Conservation (phyloP, 2,797 vertebrate species). For the Cyclura pinguis region DNA sequence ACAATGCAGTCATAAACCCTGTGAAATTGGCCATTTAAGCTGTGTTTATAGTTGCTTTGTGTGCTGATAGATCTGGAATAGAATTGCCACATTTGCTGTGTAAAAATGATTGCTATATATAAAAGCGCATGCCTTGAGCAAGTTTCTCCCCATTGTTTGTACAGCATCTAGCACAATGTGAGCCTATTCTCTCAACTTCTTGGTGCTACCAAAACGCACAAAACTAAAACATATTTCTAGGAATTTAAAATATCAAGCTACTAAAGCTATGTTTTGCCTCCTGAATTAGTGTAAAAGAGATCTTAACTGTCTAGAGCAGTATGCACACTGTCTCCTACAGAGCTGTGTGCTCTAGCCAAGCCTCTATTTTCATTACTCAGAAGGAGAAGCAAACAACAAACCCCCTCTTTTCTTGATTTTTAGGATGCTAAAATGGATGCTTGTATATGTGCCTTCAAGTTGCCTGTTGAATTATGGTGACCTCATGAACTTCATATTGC, state of each 20-base stretch:
- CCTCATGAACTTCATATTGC: too few species aligned
- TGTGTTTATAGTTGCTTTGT: conserved; percentile 53
- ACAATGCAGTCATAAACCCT: conserved; percentile 48
- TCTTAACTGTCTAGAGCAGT: neutral
- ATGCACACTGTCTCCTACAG: neutral
- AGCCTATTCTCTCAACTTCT: conserved; percentile 15
- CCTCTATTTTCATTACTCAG: neutral
- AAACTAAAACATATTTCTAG: conserved; percentile 17
- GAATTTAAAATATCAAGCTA: conserved; percentile 7
- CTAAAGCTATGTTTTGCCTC: conserved; percentile 6
- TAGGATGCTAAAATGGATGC: neutral
- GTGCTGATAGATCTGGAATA: conserved; percentile 43
- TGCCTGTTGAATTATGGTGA: conserved; percentile 29
- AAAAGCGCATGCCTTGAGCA: conserved; percentile 31
- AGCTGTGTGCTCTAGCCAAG: neutral
- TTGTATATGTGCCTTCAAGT: conserved; percentile 12
- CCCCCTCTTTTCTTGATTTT: conserved; percentile 42
- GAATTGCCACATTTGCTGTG: conserved; percentile 42
- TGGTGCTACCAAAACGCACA: conserved; percentile 28
- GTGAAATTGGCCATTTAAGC: conserved; percentile 53
- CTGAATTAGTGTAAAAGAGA: neutral
- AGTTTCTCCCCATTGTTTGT: conserved; percentile 17
- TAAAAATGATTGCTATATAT: conserved; percentile 35
- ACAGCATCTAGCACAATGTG: neutral
- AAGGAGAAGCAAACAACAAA: neutral